These are phyloP conservation scores for Erebia ligea DNA, from an alignment of 2,888 invertebrate species.

Conservation along the genomic window DNA sequence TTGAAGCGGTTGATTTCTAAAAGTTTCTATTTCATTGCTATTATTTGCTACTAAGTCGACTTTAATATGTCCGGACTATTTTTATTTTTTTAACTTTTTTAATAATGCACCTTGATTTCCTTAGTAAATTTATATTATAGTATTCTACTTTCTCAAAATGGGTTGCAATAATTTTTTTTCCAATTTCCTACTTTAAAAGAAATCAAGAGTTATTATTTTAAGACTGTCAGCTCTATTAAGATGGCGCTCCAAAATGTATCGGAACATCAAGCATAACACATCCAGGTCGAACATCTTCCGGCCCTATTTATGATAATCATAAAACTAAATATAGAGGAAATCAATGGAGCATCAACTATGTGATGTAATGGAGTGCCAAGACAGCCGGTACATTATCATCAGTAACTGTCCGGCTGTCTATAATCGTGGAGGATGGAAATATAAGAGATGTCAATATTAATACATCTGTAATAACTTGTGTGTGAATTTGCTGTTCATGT, in stretches of 20 bases:
- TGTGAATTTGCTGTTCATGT: not conserved
- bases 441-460: conserved; percentile 11
- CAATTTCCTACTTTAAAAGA: not conserved
- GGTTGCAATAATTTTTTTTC: too few species aligned
- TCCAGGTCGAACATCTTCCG: conserved; percentile 34
- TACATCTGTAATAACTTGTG: conserved; percentile 4
- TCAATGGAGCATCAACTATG: conserved; percentile 62
- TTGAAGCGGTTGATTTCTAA: not conserved
- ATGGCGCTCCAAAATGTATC: conserved; percentile 14
- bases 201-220: not conserved
- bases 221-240: not conserved
- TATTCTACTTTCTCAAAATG: too few species aligned
- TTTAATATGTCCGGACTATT: too few species aligned
- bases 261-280: conserved; percentile 13
- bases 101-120: too few species aligned
- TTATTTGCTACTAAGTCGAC: too few species aligned
- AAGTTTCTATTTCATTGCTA: too few species aligned
- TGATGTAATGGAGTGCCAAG: conserved; percentile 47
- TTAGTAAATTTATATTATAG: too few species aligned
- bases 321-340: conserved; percentile 50
- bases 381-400: conserved; percentile 52
- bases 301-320: conserved; percentile 27
- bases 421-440: conserved; percentile 33
- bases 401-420: conserved; percentile 56
- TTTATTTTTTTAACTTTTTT: too few species aligned